Evolutionary conservation across 2,888 invertebrate species (phyloP), one percentile per base, ranked within the genome.

Genomic region (Xanthorhoe designata): DNA sequence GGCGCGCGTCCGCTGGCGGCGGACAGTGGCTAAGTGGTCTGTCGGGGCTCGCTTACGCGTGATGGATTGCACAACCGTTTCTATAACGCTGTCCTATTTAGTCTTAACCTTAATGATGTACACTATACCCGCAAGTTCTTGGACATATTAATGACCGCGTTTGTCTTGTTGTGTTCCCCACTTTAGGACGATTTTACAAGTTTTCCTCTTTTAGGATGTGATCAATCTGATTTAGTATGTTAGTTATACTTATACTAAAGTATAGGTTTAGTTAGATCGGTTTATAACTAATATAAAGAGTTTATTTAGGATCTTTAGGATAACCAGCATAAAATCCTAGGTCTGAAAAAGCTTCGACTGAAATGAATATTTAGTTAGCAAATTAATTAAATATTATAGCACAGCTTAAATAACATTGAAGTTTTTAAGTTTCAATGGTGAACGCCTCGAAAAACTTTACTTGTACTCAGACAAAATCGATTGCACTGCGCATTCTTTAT

Each of bases 1-100:
- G 80, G 80, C 78, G 72, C 76, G 73, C 78, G 81, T 85, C 83
- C 84, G 82, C 77, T 79, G 77, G 76, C 81, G 80, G 75, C 85
- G 83, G 87, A 82, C 88, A 84, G 84, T 84, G 84, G 88, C 85
- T 89, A 90, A 90, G 90, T 90, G 88, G 84, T 84, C 86, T 87
- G 87, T 90, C 89, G 85, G 81, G 83, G 76, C 82, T 82, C 83
- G 83, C 86, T 83, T 84, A 80, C 85, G 80, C 79, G 86, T 90
- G 90, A 89, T 89, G 88, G 89, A 90, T 90, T 81, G 85, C 83
- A 73, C 82, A 78, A 74, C 83, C 81, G 81, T 79, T 79, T 76
- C 79, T 80, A 79, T 80, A 82, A 77, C 79, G 78, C 76, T 80
- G 82, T 81, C 81, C 81, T 79, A 79, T 81, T 82, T 80, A 78